Evolutionary conservation across 2,797 vertebrate genomes (phyloP).

Genomic region (Lutjanus argentimaculatus): DNA sequence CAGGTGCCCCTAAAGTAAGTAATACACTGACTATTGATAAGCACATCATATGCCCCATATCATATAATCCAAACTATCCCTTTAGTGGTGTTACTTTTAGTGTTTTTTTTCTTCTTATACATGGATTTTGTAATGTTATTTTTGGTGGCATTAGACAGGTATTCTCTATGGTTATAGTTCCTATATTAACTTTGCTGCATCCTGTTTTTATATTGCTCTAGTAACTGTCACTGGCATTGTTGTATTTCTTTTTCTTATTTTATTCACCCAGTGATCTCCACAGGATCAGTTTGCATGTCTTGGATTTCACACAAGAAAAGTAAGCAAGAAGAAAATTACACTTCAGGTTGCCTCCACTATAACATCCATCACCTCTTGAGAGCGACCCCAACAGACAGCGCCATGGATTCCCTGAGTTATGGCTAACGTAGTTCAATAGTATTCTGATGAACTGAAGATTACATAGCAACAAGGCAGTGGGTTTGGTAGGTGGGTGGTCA

Average conservation of each 20-base stretch:
- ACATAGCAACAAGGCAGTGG: constrained; percentile 57
- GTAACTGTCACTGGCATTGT: neutral
- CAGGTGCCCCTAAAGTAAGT: no score
- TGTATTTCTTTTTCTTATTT: neutral
- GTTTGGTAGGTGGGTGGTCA: constrained; percentile 61
- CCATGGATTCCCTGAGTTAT: constrained; percentile 66
- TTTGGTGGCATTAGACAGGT: neutral
- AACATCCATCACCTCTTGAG: constrained; percentile 61
- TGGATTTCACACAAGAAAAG: constrained; percentile 23
- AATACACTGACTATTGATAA: no score
- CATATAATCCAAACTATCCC: no score
- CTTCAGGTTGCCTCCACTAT: constrained; percentile 30
- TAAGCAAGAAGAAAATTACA: constrained; percentile 49
- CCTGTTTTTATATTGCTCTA: neutral
- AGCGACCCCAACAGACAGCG: constrained; percentile 43
- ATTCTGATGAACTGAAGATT: constrained; percentile 75
- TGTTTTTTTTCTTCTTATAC: neutral
- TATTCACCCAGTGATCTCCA: constrained; percentile 1
- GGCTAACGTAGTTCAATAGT: constrained; percentile 57
- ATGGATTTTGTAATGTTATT: neutral
- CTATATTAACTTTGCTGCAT: neutral
- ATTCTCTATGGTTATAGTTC: neutral
- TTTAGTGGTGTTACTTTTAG: no score
- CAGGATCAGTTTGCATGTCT: constrained; percentile 22
- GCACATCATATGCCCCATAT: no score